These are phyloP conservation scores for Noctua janthe DNA, from an alignment of 2,888 invertebrate genomes.

Conservation along the genomic window DNA sequence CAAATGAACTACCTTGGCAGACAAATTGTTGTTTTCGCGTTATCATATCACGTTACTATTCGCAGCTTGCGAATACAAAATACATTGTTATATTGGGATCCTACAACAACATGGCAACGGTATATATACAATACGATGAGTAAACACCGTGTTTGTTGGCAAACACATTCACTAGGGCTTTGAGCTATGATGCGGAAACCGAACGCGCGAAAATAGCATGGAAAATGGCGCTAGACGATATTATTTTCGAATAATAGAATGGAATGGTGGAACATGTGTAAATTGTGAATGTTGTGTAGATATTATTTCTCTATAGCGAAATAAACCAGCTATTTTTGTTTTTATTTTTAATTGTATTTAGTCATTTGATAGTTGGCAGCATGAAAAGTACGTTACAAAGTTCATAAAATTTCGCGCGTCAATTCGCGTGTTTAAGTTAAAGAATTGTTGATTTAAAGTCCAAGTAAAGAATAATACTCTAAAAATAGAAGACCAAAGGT, in stretches of 20 bases:
- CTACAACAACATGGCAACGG: slow-evolving; percentile 45
- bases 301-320: neutral
- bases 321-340: neutral
- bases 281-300: neutral
- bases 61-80: slow-evolving; percentile 10
- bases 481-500: neutral
- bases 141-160: slow-evolving; percentile 63
- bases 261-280: neutral
- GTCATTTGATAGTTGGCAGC: neutral
- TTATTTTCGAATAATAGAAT: neutral
- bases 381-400: neutral
- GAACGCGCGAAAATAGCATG: slow-evolving; percentile 49
- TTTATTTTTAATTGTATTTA: neutral
- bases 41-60: slow-evolving; percentile 34
- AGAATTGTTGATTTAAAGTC: neutral
- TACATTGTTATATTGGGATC: slow-evolving; percentile 33
- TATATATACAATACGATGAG: neutral
- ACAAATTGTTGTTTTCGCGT: slow-evolving; percentile 7
- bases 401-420: neutral
- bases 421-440: neutral
- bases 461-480: neutral
- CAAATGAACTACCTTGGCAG: slow-evolving; percentile 28
- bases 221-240: slow-evolving; percentile 20
- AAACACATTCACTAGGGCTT: slow-evolving; percentile 51
- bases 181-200: slow-evolving; percentile 59